Base-by-base conservation (phyloP, 2,888 invertebrate species). In the Hemaris fuciformis region DNA sequence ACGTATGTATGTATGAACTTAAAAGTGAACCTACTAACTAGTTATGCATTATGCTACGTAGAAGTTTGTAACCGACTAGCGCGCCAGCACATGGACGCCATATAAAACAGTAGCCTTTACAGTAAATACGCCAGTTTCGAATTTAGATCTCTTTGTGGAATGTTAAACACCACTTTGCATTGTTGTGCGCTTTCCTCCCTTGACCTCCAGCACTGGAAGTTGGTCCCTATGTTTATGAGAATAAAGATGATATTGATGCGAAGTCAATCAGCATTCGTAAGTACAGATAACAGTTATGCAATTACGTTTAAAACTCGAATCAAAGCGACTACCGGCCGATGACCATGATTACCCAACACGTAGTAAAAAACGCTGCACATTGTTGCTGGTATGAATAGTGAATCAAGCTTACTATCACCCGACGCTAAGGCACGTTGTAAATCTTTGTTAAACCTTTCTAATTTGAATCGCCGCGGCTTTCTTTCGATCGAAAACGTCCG, bases 101-200 rank as follows among this genome's bases (percentile, higher is more conserved):
- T 77, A 74, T 74, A 79, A 73, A 82, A 76, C 73, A 74, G 70
- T 67, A 62, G 61, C 61, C 64, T 80, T 78, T 75, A 81, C 78
- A 74, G 77, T 82, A 81, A 79, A 81, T 73, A 77, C 69, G 65
- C 71, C 75, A 73, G 79, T 74, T 77, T 82, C 75, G 71, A 76
- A 79, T 77, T 79, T 73, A 76, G 69, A 78, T 79, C 77, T 71
- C 73, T 74, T 72, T 69, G 67, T 72, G 74, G 76, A 76, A 80
- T 79, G 72, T 73, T 72, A 75, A 78, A 71, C 70, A 75, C 68
- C 68, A 61, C 69, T 72, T 68, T 34, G 38, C 48, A 57, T 57
- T 43, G 60, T 57, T 45, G 62, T 59, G 60, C 60, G 59, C 62
- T 65, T 38, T 46, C 34, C 43, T 18, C 20, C 38, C 38, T 43